Base-by-base conservation (phyloP, 2,888 invertebrate genomes). In the Ectobius pallidus region DNA sequence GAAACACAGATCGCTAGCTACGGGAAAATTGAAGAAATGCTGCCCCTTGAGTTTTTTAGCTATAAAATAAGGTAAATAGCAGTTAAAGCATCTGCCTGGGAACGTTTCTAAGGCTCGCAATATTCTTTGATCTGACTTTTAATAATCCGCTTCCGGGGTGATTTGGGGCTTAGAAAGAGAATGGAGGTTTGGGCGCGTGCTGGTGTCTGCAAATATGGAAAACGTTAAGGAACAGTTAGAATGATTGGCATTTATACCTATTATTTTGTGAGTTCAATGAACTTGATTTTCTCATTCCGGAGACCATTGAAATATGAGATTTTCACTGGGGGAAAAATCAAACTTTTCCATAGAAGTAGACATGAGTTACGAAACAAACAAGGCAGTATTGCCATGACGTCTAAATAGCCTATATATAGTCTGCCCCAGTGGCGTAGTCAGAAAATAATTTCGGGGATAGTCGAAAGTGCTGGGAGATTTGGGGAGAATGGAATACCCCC, bases 121-220 rank as follows among this genome's bases (percentile, higher is more conserved):
- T n/a, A n/a, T 49, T 49, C 52, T 39, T 63, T 34, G 39, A 42
- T 34, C 14, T 63, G 63, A 63, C 63, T 63, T 63, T 63, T 63
- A 63, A 63, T 63, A 63, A 63, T 34, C 16, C 22, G 25, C 42
- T 63, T 63, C 63, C 63, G 39, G 63, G 63, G 63, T 9, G 63
- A 20, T 16, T n/a, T 3, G 16, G 20, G 39, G 20, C 9, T 49
- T 20, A 9, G 49, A 0, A 25, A 25, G 25, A 7, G 18, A 9
- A 6, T 3, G 11, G 4, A 25, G 22, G 3, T 14, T 6, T 25
- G 14, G 52, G 25, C 49, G 11, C 4, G 52, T 52, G 49, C 25
- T 52, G 20, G 20, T 49, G 25, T 25, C 14, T 20, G 20, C 9
- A 52, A 52, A 52, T 6, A 52, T 20, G 52, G 25, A 52, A 52